Evolutionary conservation across 2,888 invertebrate genomes (phyloP).

Genomic region (Sussaba pulchella): DNA sequence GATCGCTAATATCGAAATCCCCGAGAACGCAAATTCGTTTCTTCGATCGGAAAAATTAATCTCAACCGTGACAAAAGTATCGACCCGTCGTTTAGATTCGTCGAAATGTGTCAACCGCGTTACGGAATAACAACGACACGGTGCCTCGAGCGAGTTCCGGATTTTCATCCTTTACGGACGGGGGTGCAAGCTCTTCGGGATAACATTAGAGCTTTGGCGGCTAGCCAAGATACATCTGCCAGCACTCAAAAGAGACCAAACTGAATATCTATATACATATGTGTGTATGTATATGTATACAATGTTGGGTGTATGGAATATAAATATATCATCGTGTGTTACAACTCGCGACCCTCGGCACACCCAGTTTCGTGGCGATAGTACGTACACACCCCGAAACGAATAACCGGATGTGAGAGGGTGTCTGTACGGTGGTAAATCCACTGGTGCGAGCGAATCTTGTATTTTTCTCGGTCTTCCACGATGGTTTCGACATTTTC

Average conservation of each 20-base stretch:
- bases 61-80: not conserved
- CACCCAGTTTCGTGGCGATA: not conserved
- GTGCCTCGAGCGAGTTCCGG: not conserved
- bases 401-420: not conserved
- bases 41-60: not conserved
- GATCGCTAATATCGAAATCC: no score
- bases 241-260: conserved; percentile 68
- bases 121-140: not conserved
- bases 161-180: conserved; percentile 62
- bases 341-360: not conserved
- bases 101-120: conserved; percentile 29
- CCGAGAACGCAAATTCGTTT: conserved; percentile 11
- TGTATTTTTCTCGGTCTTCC: not conserved
- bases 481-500: not conserved
- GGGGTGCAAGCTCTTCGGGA: conserved; percentile 69
- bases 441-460: not conserved
- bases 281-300: no score
- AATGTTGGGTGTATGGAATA: conserved; percentile 14
- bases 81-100: not conserved
- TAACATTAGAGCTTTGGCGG: conserved; percentile 79
- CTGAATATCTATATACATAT: no score
- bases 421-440: not conserved
- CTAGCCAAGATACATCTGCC: conserved; percentile 79
- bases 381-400: not conserved
- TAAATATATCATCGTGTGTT: conserved; percentile 33